Base-by-base conservation (phyloP, 2,113 vertebrate genomes). In the Elgaria multicarinata region DNA sequence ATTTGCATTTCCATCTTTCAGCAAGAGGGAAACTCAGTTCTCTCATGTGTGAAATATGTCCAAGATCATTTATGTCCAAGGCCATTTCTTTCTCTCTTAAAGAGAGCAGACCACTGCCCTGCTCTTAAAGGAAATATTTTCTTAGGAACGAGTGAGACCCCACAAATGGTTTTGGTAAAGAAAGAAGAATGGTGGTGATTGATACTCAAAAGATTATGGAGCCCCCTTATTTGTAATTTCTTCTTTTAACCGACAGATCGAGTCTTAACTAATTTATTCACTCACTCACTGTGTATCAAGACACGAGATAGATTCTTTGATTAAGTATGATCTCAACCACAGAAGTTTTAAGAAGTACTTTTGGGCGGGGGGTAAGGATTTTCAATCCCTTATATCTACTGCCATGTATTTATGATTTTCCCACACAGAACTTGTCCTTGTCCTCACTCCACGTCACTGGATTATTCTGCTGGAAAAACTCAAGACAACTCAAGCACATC, bases 141-240 rank as follows among this genome's bases (percentile, higher is more conserved):
- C 46, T 22, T 42, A 66, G 10, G 12, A 46, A 75, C 36, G 53
- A 72, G 31, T 3, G 62, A 0, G 36, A 42, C 14, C 39, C 44
- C 36, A 44, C 28, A 83, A 42, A 85, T 14, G 66, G 4, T 18
- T 69, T 55, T 13, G 33, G 26, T 13, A 58, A 62, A 16, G 22
- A 64, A 62, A 8, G 58, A 58, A 36, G 36, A 24, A 36, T n/a
- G 74, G 62, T 0, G 0, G 62, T 28, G 77, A 76, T 87, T 90
- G 67, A 89, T 8, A 0, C 75, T 83, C 83, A 89, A 50, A 90
- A 92, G 69, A 82, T 84, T 39, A 58, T 58, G 90, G 64, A 92
- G 89, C 86, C 50, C 90, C 83, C 26, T 83, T 89, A 89, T 88
- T 91, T 82, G 90, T 93, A 94, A 93, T 93, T 95, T 91, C 89